A percentile compares a stretch with the other conserved stretches of the same genome.
Conservation (phyloP, 2,113 vertebrate species). For the Mohoua ochrocephala region DNA sequence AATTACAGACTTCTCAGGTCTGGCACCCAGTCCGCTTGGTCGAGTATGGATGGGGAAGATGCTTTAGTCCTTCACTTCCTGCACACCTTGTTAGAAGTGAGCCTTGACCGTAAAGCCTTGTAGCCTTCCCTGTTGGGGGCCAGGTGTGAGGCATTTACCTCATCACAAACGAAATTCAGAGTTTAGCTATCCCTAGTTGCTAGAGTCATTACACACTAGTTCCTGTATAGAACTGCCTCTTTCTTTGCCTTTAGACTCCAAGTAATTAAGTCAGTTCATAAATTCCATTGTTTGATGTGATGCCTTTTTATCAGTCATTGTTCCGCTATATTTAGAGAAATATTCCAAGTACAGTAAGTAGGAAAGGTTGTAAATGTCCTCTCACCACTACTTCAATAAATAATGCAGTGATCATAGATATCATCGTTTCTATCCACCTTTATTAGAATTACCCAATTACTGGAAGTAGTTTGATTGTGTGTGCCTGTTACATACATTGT, state of each 20-base stretch:
- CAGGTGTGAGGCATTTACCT: not conserved
- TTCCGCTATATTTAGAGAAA: not conserved
- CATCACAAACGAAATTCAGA: not conserved
- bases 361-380: not conserved
- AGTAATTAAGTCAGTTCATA: not conserved
- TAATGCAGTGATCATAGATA: not conserved
- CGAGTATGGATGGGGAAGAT: not conserved
- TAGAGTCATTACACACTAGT: not conserved
- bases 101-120: not conserved
- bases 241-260: not conserved
- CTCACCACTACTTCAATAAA: not conserved
- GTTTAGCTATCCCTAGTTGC: not conserved
- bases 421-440: not conserved
- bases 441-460: not conserved
- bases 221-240: not conserved
- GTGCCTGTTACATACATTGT: not conserved
- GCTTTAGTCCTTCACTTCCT: not conserved
- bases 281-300: not conserved
- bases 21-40: not conserved
- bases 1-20: not conserved
- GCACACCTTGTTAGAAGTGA: not conserved
- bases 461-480: not conserved
- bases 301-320: not conserved
- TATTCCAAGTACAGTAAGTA: not conserved
- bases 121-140: not conserved